A percentile compares a stretch with the other conserved stretches of the same genome.
These are phyloP conservation scores for Drosophila baimaii DNA, from an alignment of 1,140 invertebrate genomes.

Conservation along the genomic window DNA sequence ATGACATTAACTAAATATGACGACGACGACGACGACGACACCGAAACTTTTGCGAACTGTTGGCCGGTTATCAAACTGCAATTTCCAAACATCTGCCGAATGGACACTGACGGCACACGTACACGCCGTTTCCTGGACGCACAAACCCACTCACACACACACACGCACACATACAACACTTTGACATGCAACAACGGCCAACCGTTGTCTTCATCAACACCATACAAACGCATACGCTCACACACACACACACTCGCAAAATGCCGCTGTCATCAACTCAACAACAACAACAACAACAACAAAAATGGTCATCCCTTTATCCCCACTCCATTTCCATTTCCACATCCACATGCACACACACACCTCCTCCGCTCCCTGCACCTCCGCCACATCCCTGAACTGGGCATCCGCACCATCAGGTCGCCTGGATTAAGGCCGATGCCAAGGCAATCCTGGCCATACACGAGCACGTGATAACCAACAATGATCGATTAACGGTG, in stretches of 20 bases:
- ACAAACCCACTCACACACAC: constrained; percentile 24
- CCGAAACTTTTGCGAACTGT: constrained; percentile 37
- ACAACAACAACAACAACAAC: constrained; percentile 35
- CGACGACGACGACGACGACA: constrained; percentile 33
- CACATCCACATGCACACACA: not conserved
- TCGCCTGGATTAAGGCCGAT: constrained; percentile 96
- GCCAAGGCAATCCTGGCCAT: constrained; percentile 96
- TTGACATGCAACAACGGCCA: constrained; percentile 55
- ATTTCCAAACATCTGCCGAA: constrained; percentile 66
- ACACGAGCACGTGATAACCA: constrained; percentile 96
- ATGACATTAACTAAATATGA: constrained; percentile 59
- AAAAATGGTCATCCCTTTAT: constrained; percentile 50
- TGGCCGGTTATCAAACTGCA: constrained; percentile 61
- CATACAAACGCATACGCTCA: constrained; percentile 21
- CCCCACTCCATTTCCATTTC: constrained; percentile 31
- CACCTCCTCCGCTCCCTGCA: not conserved
- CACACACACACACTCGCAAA: constrained; percentile 38
- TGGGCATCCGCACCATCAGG: constrained; percentile 85
- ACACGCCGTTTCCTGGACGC: constrained; percentile 16
- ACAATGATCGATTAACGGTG: constrained; percentile 93
- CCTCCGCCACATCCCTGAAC: constrained; percentile 11
- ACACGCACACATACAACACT: constrained; percentile 37
- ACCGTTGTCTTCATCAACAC: constrained; percentile 43
- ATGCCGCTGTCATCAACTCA: constrained; percentile 58
- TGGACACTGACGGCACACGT: constrained; percentile 14